phyloP scores from a whole-genome alignment of 2,113 vertebrate genomes.

The Odocoileus virginianus region DNA sequence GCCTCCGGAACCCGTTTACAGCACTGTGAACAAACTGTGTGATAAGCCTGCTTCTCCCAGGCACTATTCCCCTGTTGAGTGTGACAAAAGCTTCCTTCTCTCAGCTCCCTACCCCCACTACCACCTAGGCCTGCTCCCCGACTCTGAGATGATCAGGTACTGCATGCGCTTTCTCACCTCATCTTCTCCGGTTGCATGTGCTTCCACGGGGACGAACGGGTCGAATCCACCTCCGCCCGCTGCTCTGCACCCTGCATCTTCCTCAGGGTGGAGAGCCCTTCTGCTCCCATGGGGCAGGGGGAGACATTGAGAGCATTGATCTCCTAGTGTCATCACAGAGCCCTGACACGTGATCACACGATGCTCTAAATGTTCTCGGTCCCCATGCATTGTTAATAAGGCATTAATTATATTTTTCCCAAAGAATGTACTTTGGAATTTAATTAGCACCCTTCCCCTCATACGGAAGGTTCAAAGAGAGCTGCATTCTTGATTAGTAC shows the following conservation, averaged over 20 bases:
- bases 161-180: conserved; percentile 81
- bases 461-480: background rate
- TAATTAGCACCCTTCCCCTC: background rate
- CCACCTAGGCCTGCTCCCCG: conserved; percentile 95
- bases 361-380: background rate
- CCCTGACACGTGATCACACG: background rate
- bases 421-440: conserved; percentile 15
- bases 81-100: conserved; percentile 96
- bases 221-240: background rate
- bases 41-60: conserved; percentile 95
- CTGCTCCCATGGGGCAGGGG: background rate
- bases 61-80: conserved; percentile 95
- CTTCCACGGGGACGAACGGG: background rate
- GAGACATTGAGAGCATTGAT: conserved; percentile 20
- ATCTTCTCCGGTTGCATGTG: conserved; percentile 70
- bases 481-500: conserved; percentile 5
- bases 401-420: conserved; percentile 8
- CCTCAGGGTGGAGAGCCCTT: conserved; percentile 22
- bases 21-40: conserved; percentile 99
- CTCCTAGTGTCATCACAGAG: background rate
- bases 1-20: conserved; percentile 99
- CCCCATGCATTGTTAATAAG: background rate
- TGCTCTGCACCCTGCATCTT: background rate
- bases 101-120: conserved; percentile 93
- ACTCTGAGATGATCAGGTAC: conserved; percentile 97